Base-by-base conservation (phyloP, 2,888 invertebrate genomes). In the Diarsia dahlii region DNA sequence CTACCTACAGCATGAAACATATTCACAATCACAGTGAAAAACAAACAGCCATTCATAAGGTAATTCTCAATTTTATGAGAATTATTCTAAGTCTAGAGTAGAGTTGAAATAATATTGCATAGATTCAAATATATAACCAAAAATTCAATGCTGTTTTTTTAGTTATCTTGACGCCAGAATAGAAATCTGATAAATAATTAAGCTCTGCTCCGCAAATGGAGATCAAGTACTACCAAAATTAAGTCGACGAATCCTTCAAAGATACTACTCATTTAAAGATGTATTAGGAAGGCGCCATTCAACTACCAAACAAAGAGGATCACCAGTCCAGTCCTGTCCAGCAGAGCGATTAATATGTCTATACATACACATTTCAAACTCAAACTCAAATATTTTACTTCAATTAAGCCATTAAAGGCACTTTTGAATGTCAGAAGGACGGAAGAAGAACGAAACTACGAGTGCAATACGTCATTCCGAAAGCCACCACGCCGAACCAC, bases 21-120 rank as follows among this genome's bases (percentile, higher is more conserved):
- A 28, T 45, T 60, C 69, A 80, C 39, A 54, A 54, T 28, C 52
- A 48, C 71, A 56, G 13, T 28, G 15, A 46, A 23, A n/a, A 28
- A 28, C 52, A 63, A 71, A 45, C 28, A 46, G 13, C 9, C 8
- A 46, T 63, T 63, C 18, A 63, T 54, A 15, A 52, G 52, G n/a
- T 15, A 39, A 62, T 48, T 62, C 5, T 23, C 46, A 62, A n/a
- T 23, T 20, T 23, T 45, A 58, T 50, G 18, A 52, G 34, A 23
- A 78, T 60, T 60, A 52, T 1, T 60, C 34, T 46, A 46, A 52
- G 23, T 13, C n/a, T 54, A 18, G 0, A 70, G 10, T 28, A 20
- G 10, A 52, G 23, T 52, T 50, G n/a, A n/a, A 56, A 64, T 58
- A 50, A 45, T 28, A 39, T 58, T 46, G n/a, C 5, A 64, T 52